Evolutionary conservation across 2,113 vertebrate species (phyloP).

Genomic region (Maccullochella peelii): DNA sequence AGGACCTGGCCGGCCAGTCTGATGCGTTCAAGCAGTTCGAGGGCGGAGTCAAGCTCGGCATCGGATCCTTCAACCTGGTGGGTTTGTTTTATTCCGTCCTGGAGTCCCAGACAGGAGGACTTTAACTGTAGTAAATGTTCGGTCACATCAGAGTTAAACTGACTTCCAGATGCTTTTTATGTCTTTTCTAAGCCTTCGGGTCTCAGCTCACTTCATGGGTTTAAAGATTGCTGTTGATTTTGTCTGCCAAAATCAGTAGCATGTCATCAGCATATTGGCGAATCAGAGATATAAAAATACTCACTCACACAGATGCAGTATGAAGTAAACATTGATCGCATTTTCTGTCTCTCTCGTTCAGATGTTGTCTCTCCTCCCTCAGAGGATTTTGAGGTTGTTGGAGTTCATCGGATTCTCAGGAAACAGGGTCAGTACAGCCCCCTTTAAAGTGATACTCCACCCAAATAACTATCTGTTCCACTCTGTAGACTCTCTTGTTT

Average conservation of each 20-base stretch:
- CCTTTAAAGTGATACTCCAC: background rate
- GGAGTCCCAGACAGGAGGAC: background rate
- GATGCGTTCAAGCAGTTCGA: conserved; percentile 92
- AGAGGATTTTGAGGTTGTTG: conserved; percentile 91
- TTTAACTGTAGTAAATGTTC: background rate
- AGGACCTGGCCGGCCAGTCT: conserved; percentile 81
- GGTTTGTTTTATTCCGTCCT: conserved; percentile 30
- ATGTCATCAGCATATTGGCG: conserved; percentile 7
- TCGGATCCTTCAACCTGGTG: conserved; percentile 97
- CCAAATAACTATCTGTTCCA: background rate
- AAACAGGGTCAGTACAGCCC: conserved; percentile 87
- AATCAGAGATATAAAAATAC: background rate
- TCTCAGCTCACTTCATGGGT: background rate
- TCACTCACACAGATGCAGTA: background rate
- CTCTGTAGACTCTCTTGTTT: background rate
- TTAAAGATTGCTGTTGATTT: background rate
- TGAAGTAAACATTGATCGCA: accelerated
- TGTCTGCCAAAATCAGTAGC: background rate
- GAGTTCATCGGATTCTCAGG: conserved; percentile 99
- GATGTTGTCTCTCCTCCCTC: conserved; percentile 97
- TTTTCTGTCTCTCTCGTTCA: conserved; percentile 62
- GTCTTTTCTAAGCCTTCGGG: no score
- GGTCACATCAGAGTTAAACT: background rate
- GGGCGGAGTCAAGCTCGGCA: conserved; percentile 95
- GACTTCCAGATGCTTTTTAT: background rate